Base-by-base conservation (phyloP, 2,113 vertebrate genomes). In the Nyctereutes procyonoides region DNA sequence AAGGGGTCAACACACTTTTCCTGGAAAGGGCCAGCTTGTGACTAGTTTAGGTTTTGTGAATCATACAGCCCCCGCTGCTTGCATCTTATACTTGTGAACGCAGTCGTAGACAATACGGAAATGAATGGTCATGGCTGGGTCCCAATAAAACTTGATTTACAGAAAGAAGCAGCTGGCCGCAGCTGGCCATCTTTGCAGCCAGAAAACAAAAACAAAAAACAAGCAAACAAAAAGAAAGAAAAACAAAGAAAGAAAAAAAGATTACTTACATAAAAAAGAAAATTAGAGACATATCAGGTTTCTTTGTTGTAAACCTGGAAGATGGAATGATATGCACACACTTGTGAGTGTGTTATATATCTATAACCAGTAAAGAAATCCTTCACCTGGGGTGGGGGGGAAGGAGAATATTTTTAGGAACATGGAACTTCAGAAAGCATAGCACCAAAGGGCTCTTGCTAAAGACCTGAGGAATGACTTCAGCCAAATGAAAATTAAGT, bases 281-380 rank as follows among this genome's bases (percentile, higher is more conserved):
- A 11, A 48, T 48, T n/a, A 87, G 48, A 79, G 28, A 55, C 38
- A 2, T 67, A 58, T 53, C 24, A 12, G 9, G 10, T 71, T 77
- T 88, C 43, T 84, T 82, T 89, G 86, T n/a, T 83, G 22, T 48
- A 88, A 94, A 84, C 19, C 14, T 51, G 6, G 28, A 90, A 35
- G 38, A 62, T 12, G 28, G 28, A 48, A 73, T 4, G 71, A 53
- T 65, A 53, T 22, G 10, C 8, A 80, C 11, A 43, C 2, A 69
- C 22, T 43, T 89, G 20, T 56, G 81, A 96, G 65, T 91, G n/a
- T n/a, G n/a, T n/a, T n/a, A n/a, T n/a, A 77, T 76, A 94, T 85
- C 32, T 80, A 14, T 71, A 58, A 82, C 20, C 19, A 17, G 16
- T 30, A 13, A 90, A 48, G 3, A 8, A 8, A 22, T 24, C 22